These are phyloP conservation scores for Phylloscopus trochiloides DNA, from an alignment of 2,113 vertebrate species.

Conservation along the genomic window DNA sequence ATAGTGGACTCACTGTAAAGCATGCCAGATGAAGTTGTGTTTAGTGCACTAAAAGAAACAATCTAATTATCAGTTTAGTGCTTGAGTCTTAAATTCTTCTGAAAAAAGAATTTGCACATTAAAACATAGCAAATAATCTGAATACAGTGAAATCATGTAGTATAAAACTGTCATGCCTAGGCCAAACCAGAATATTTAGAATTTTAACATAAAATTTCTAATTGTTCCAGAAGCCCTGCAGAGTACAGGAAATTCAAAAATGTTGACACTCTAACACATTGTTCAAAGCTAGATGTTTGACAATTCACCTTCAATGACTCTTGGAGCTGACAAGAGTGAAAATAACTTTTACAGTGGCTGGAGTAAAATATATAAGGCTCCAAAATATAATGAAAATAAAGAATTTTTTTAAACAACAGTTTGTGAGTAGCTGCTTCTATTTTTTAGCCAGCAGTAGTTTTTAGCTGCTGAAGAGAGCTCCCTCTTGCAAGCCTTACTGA, in stretches of 20 bases:
- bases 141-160: background rate
- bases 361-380: background rate
- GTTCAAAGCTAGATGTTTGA: background rate
- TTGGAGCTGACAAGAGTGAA: background rate
- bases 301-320: background rate
- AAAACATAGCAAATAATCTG: background rate
- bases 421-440: background rate
- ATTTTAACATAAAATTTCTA: background rate
- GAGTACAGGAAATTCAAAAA: background rate
- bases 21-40: background rate
- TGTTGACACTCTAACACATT: background rate
- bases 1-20: constrained; percentile 7
- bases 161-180: background rate
- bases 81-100: background rate
- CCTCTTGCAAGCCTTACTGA: background rate
- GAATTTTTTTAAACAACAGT: accelerated
- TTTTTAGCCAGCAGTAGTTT: background rate
- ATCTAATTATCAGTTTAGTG: background rate
- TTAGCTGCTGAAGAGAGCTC: background rate
- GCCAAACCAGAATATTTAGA: background rate
- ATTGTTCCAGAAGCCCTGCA: background rate
- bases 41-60: background rate
- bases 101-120: background rate
- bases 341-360: background rate
- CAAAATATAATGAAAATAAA: background rate